Evolutionary conservation across 2,888 invertebrate genomes (phyloP), one percentile per base, ranked within the genome.

Genomic region (Geophilus truncorum): DNA sequence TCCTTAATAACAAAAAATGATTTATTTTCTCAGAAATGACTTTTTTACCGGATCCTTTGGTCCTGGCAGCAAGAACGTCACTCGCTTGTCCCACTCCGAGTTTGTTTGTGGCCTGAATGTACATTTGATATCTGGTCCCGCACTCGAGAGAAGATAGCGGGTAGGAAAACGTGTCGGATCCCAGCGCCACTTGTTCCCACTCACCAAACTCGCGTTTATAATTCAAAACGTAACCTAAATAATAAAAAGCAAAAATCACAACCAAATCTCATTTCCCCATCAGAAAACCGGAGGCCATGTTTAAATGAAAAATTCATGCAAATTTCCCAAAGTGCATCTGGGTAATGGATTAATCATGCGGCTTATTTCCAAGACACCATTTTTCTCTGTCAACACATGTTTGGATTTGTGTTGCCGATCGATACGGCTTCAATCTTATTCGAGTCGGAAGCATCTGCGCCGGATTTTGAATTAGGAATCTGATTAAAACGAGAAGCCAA

Each of bases 141-240:
- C 80, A 80, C 28, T 80, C 80, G 1, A 80, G 40, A 1, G 32
- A 28, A 6, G 34, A 75, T 25, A 80, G 18, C 5, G 75, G 25
- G 76, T 80, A 80, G 18, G 75, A 75, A 40, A 75, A 34, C 21
- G 70, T 34, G 32, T 80, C 80, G 7, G 34, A 21, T 18, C 76
- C 80, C n/a, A 80, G 18, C 12, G 34, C 70, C n/a, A 80, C 36
- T 34, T 80, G 75, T 15, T 76, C 76, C 75, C 76, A 80, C 76
- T 80, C 80, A 12, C 80, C 80, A 28, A 80, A 80, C 30, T 80
- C 80, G n/a, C 76, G 30, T 75, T 80, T 80, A 36, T 80, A 80
- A 57, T 75, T 75, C 76, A 80, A 80, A 51, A 75, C 70, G 40
- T 76, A 80, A 32, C 80, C 80, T 80, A n/a, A 15, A 80, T n/a